Percentiles rank a stretch among this genome's conserved stretches.
phyloP scores from a whole-genome alignment of 2,797 vertebrate genomes.

The Hyperoplus lanceolatus region DNA sequence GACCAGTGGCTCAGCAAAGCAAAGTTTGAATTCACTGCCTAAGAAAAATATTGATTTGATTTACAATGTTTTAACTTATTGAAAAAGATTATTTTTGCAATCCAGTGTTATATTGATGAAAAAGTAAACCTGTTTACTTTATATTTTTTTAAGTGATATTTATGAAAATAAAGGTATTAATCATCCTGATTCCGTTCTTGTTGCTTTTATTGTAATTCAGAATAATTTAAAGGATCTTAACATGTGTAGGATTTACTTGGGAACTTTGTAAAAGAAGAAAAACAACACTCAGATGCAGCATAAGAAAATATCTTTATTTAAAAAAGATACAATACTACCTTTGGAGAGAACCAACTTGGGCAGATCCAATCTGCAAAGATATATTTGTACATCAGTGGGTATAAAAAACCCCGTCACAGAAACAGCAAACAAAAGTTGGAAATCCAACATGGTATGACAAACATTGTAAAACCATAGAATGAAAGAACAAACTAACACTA shows the following conservation, averaged over 20 bases:
- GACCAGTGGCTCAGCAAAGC: slow-evolving; percentile 13
- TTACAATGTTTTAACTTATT: not conserved
- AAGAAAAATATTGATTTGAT: slow-evolving; percentile 4
- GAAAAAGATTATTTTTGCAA: not conserved
- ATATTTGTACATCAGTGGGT: slow-evolving; percentile 44
- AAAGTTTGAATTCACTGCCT: not conserved
- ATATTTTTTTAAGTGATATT: slow-evolving; percentile 17
- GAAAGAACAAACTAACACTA: not conserved
- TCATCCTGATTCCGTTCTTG: not conserved
- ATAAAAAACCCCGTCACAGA: slow-evolving; percentile 16
- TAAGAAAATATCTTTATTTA: slow-evolving; percentile 65
- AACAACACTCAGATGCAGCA: slow-evolving; percentile 40
- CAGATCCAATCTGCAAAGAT: slow-evolving; percentile 46
- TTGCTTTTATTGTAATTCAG: slow-evolving; percentile 61
- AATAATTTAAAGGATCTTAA: slow-evolving; percentile 45
- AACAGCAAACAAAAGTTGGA: slow-evolving; percentile 43
- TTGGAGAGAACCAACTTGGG: slow-evolving; percentile 22
- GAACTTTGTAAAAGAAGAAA: slow-evolving; percentile 22
- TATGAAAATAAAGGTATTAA: slow-evolving; percentile 35
- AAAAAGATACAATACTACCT: slow-evolving; percentile 52
- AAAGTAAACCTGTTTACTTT: not conserved
- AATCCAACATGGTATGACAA: slow-evolving; percentile 24
- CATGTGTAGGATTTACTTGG: slow-evolving; percentile 13
- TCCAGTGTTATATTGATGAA: not conserved
- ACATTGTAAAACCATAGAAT: slow-evolving; percentile 12